Evolutionary conservation across 2,888 invertebrate genomes (phyloP), one percentile per base, ranked within the genome.

Genomic region (Synanthedon formicaeformis): DNA sequence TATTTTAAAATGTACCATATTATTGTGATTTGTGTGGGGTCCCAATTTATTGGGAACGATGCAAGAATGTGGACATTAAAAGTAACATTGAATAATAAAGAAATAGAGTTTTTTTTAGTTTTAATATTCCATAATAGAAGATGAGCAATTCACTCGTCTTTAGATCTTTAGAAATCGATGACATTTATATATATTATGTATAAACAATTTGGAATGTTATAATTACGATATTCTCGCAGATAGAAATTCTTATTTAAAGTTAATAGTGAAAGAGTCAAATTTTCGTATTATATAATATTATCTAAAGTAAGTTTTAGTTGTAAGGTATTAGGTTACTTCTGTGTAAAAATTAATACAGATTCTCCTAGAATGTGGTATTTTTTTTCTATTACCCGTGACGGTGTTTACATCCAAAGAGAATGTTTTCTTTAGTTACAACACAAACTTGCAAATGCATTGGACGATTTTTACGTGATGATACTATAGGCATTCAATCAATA

Each of bases 291-390:
- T 83, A 81, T 81, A 79, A 81, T 81, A 79, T 78, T 82, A 85
- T 81, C 77, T 71, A 75, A 76, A 64, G 75, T 69, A 71, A 69
- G 66, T 75, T 66, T 78, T 75, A 78, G 80, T 73, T 72, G 65
- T 81, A 81, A 80, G 74, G 72, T 76, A 84, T 70, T 81, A 82
- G 81, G 74, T 73, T 77, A 84, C 71, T 69, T 71, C 73, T 79
- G 77, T 85, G 78, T 84, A 86, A 81, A 76, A 81, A 85, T 80
- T 73, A 82, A 81, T 77, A 82, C 79, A 78, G 79, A 82, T 86
- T 83, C 82, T 80, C 75, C 72, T 73, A 59, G 58, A 58, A 60
- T 57, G 55, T 16, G 60, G 60, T 63, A 63, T 78, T 78, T 80
- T 18, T 52, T 56, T 56, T 23, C 12, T 27, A 34, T n/a, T 34